These are phyloP conservation scores for Eumaeus atala DNA, from an alignment of 1,140 invertebrate genomes.

Conservation along the genomic window DNA sequence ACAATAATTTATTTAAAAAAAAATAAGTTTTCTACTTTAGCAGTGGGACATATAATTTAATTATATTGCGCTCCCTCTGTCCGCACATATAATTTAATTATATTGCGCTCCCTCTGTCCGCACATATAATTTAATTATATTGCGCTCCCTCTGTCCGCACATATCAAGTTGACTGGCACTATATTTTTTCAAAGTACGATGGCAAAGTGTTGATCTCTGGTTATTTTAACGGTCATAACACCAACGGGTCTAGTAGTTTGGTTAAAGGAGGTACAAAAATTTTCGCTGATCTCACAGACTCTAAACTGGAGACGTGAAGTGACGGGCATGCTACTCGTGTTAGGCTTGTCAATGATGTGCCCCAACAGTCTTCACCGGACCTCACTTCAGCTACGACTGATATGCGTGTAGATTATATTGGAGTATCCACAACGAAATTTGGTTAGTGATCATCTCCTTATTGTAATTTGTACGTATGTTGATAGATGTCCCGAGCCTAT, in stretches of 20 bases:
- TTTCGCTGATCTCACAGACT: constrained; percentile 20
- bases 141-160: constrained; percentile 15
- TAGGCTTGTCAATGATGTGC: constrained; percentile 9
- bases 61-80: too few relatives aligned
- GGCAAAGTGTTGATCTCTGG: constrained; percentile 21
- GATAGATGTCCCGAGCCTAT: constrained; percentile 15
- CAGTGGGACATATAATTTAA: too few relatives aligned
- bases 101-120: too few relatives aligned
- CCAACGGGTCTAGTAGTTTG: constrained; percentile 23
- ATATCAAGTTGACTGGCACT: constrained; percentile 15
- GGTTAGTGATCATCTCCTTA: constrained; percentile 29
- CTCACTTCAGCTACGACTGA: constrained; percentile 15
- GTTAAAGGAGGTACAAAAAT: constrained; percentile 23
- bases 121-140: constrained; percentile 17
- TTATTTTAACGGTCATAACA: constrained; percentile 21
- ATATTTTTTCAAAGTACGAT: constrained; percentile 15
- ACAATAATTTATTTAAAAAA: too few relatives aligned
- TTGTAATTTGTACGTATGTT: constrained; percentile 18
- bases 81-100: too few relatives aligned
- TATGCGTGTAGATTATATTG: constrained; percentile 18
- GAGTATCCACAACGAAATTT: constrained; percentile 20
- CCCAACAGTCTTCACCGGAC: constrained; percentile 20
- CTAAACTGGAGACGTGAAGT: constrained; percentile 17
- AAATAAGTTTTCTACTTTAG: too few relatives aligned
- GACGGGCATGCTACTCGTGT: constrained; percentile 20